A percentile compares a stretch with the other conserved stretches of the same genome.
These are phyloP conservation scores for Pseudococcus jackbeardsleyi DNA, from an alignment of 2,888 invertebrate species.

Conservation along the genomic window DNA sequence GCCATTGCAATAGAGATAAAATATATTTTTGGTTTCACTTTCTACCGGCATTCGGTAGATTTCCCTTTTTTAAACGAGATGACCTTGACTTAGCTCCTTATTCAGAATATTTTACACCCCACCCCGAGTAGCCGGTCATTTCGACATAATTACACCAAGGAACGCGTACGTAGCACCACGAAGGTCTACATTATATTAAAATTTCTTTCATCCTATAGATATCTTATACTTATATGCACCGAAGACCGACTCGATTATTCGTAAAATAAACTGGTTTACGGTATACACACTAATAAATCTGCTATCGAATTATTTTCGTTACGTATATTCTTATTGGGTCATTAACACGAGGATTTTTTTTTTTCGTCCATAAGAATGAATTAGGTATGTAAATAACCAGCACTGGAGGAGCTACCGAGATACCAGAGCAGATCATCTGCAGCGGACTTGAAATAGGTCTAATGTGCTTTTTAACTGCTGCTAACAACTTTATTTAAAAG, in stretches of 20 bases:
- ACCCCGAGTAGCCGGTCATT: constrained; percentile 12
- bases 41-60: constrained; percentile 4
- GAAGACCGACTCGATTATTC: constrained; percentile 32
- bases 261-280: constrained; percentile 46
- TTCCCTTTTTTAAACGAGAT: constrained; percentile 51
- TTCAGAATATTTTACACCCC: constrained; percentile 47
- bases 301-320: constrained; percentile 38
- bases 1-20: not conserved
- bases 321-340: constrained; percentile 51
- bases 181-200: constrained; percentile 50
- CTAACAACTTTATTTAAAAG: too few relatives aligned
- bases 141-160: constrained; percentile 40
- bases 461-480: too few relatives aligned
- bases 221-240: not conserved
- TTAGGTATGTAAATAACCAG: not conserved
- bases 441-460: too few relatives aligned
- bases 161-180: constrained; percentile 26
- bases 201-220: constrained; percentile 2
- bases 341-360: constrained; percentile 7
- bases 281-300: constrained; percentile 36
- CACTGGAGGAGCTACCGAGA: not conserved
- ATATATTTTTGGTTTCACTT: constrained; percentile 41
- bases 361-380: not conserved
- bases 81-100: constrained; percentile 55
- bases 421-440: too few relatives aligned